These are phyloP conservation scores for Hexactinellida sp. DNA, from an alignment of 37 sponge, comb jelly and placozoan genomes.

Conservation along the genomic window DNA sequence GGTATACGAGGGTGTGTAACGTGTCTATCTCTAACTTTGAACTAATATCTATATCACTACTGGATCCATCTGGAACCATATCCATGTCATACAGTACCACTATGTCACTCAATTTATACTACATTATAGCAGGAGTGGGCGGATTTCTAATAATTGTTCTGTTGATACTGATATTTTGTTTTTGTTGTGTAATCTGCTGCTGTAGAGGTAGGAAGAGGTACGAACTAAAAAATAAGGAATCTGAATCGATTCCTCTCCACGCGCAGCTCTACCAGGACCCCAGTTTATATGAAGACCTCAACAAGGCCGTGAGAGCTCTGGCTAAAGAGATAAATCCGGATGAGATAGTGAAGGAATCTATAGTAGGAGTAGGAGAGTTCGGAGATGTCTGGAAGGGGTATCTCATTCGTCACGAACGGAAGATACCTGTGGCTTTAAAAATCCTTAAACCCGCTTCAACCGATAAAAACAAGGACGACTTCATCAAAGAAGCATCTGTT, in stretches of 20 bases:
- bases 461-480: slow-evolving; percentile 24
- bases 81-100: background rate
- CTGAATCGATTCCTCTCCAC: background rate
- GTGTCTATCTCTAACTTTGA: background rate
- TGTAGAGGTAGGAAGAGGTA: background rate
- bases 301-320: slow-evolving; percentile 6
- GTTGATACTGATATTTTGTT: background rate
- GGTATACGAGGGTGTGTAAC: background rate
- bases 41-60: background rate
- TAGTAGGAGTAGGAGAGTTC: slow-evolving; percentile 28
- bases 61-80: background rate
- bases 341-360: background rate
- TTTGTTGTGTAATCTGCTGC: background rate
- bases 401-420: background rate
- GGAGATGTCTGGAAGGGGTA: slow-evolving; percentile 30
- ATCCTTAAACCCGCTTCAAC: slow-evolving; percentile 18
- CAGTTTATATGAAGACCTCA: background rate
- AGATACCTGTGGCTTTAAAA: slow-evolving; percentile 25
- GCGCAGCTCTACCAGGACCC: slow-evolving; percentile 17
- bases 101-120: background rate
- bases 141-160: background rate
- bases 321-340: slow-evolving; percentile 10
- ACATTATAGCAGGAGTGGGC: background rate
- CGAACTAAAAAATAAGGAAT: background rate
- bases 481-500: slow-evolving; percentile 28